These are phyloP conservation scores for Parazoanthus swiftii DNA, from an alignment of 92 coral and sea anemone genomes.

Conservation along the genomic window DNA sequence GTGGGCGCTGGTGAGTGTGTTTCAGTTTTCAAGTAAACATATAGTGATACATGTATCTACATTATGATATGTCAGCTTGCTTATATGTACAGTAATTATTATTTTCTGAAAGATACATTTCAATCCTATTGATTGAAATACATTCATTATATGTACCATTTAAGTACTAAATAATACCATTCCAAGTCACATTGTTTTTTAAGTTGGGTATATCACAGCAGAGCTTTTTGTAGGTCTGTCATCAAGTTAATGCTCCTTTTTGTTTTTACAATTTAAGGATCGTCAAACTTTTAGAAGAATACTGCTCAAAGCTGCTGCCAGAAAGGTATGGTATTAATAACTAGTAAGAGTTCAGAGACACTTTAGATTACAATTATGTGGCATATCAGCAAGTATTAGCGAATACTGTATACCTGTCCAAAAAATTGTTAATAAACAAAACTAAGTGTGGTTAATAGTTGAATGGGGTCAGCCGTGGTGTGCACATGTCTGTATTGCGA, in stretches of 20 bases:
- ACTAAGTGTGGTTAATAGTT: neutral
- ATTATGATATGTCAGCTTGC: no score
- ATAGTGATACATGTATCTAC: no score
- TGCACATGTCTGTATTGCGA: no score
- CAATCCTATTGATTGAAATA: no score
- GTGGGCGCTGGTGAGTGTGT: constrained; percentile 91
- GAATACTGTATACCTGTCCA: no score
- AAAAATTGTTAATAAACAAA: neutral
- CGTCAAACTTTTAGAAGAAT: constrained; percentile 94
- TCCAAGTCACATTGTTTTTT: no score
- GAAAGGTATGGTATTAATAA: constrained; percentile 57
- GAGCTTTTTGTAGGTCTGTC: neutral
- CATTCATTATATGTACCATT: no score
- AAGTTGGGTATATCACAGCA: neutral
- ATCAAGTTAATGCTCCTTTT: neutral
- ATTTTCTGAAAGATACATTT: no score
- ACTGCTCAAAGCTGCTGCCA: constrained; percentile 94
- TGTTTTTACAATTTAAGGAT: constrained; percentile 63
- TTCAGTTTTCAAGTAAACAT: neutral
- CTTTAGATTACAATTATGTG: neutral
- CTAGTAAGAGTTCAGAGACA: neutral
- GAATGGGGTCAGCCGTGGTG: no score
- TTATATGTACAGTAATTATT: no score
- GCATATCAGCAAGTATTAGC: no score
- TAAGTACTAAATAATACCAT: no score